Evolutionary conservation across 2,113 vertebrate species (phyloP), one percentile per base, ranked within the genome.

Genomic region (Varanus komodoensis): DNA sequence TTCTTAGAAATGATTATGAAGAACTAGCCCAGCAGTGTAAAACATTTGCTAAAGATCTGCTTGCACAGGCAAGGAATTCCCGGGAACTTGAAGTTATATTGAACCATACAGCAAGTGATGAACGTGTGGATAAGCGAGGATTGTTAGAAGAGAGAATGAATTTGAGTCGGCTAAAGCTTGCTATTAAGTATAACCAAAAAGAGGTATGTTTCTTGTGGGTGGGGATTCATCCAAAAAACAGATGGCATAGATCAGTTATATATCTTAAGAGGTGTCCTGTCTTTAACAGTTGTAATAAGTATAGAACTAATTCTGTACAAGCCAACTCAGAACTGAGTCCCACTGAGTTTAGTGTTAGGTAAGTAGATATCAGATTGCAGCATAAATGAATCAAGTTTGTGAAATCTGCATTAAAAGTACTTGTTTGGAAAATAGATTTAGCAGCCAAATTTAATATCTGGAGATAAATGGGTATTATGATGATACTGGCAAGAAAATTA

Each of bases 121-220:
- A 99, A 68, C 98, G 98, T 0, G 92, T 99, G 50, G 97, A 99
- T 96, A 99, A 99, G 96, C 96, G 99, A 86, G 99, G 99, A 52
- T 94, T 99, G 61, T 88, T 99, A 95, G 99, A 99, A 97, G 99
- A 99, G 92, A 98, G 99, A 87, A 99, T 99, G 99, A 99, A 99
- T 94, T 97, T 99, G 95, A 99, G 99, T 93, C 98, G 99, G 82
- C 98, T 99, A 91, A 99, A 99, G 95, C 98, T 99, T 86, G 99
- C 99, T 90, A 99, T 99, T 96, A 99, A 99, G 92, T 99, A 99
- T 96, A 99, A 99, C 96, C 99, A 99, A 93, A 99, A 99, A 94
- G 99, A 99, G 98, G 99, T 99, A 89, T 94, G 97, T 89, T 14
- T n/a, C 38, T 32, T 44, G 23, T 86, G 71, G 15, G 61, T 15